Conservation (phyloP, 2,888 invertebrate genomes). For the Heliconius cydno region DNA sequence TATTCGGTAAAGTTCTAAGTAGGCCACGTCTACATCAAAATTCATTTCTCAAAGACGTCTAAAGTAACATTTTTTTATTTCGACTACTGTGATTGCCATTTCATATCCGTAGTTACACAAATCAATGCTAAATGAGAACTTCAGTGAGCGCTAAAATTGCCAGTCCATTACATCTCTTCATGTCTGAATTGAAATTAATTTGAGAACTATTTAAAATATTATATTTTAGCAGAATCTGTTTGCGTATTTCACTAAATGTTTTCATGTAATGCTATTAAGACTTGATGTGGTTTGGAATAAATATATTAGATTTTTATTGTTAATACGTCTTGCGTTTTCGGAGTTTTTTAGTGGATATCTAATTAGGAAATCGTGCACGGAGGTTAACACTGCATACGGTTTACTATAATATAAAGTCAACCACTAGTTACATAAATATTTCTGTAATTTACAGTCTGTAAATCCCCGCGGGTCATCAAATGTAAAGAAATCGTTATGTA, state of each 20-base stretch:
- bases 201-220: slow-evolving; percentile 36
- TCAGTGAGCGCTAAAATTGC: slow-evolving; percentile 40
- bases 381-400: no score
- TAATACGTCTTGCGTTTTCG: neutral
- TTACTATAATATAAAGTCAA: no score
- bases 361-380: no score
- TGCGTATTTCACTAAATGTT: neutral
- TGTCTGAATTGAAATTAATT: slow-evolving; percentile 41
- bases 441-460: no score
- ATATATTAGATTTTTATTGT: neutral
- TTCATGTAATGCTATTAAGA: neutral
- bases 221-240: slow-evolving; percentile 20
- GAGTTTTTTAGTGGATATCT: neutral
- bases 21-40: neutral
- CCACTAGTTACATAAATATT: no score
- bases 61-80: neutral
- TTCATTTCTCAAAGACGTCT: neutral
- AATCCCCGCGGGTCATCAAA: no score
- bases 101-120: slow-evolving; percentile 31
- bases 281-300: neutral
- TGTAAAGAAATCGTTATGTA: no score
- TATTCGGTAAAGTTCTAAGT: no score
- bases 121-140: slow-evolving; percentile 42
- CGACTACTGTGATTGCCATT: neutral
- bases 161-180: slow-evolving; percentile 39